Evolutionary conservation across 2,113 vertebrate genomes (phyloP).

Genomic region (Vulpes vulpes): DNA sequence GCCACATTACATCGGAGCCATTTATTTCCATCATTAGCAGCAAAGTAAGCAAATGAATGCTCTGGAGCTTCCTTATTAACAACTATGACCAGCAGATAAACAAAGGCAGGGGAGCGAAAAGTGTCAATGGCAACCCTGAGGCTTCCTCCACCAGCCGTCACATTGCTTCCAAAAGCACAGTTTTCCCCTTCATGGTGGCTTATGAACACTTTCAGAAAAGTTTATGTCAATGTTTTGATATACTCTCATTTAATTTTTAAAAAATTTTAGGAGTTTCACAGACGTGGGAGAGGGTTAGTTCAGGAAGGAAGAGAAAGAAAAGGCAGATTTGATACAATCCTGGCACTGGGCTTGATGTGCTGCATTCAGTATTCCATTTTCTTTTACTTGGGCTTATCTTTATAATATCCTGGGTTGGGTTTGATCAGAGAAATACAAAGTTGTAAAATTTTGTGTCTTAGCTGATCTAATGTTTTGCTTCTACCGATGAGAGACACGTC

Average conservation of each 20-base stretch:
- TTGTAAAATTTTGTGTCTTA: background rate
- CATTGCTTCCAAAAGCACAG: background rate
- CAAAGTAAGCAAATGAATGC: conserved; percentile 53
- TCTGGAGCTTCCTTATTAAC: background rate
- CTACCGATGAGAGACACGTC: background rate
- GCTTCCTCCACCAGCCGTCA: background rate
- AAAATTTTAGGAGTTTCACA: background rate
- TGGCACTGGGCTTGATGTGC: background rate
- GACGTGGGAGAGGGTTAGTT: background rate
- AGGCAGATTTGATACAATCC: background rate
- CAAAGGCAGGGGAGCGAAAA: background rate
- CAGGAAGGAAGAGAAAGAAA: background rate
- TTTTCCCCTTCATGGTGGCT: background rate
- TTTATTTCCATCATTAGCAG: conserved; percentile 58
- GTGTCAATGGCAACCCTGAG: background rate
- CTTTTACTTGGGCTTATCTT: background rate
- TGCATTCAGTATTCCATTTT: background rate
- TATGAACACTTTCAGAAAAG: background rate
- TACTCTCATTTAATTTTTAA: background rate
- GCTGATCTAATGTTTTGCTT: conserved; percentile 28
- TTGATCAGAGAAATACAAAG: background rate
- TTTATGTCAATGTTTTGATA: conserved; percentile 11
- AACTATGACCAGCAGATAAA: background rate
- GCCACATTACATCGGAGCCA: background rate
- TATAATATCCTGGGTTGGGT: background rate